Evolutionary conservation across 2,888 invertebrate species (phyloP).

Genomic region (Lycia hirtaria): DNA sequence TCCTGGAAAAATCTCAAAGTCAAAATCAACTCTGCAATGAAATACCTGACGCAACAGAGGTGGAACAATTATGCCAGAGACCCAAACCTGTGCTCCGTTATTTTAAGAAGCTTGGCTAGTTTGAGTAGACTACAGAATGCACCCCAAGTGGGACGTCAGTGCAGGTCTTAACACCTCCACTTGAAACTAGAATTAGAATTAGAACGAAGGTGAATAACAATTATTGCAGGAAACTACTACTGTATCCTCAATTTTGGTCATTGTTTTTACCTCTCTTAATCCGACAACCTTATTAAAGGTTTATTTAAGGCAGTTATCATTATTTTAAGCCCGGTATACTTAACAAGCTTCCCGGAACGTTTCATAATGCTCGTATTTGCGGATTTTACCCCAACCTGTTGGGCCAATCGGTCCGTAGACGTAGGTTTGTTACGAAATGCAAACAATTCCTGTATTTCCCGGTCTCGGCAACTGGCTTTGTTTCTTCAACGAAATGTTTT

Average conservation of each 20-base stretch:
- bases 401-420: constrained; percentile 30
- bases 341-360: constrained; percentile 20
- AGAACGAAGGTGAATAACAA: neutral
- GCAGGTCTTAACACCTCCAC: neutral
- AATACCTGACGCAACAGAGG: no score
- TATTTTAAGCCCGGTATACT: constrained; percentile 10
- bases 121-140: neutral
- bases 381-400: constrained; percentile 31
- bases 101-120: no score
- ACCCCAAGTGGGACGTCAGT: neutral
- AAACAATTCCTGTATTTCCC: constrained; percentile 14
- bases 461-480: neutral
- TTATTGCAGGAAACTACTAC: neutral
- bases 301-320: constrained; percentile 12
- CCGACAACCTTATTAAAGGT: neutral
- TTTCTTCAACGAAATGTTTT: neutral
- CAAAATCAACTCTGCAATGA: no score
- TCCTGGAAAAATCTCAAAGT: no score
- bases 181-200: neutral
- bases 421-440: constrained; percentile 12
- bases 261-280: constrained; percentile 4
- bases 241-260: neutral
- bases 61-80: no score
- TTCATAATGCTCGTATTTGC: constrained; percentile 13
- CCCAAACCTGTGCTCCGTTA: no score